phyloP scores from a whole-genome alignment of 2,797 vertebrate species.

The Manis pentadactyla region DNA sequence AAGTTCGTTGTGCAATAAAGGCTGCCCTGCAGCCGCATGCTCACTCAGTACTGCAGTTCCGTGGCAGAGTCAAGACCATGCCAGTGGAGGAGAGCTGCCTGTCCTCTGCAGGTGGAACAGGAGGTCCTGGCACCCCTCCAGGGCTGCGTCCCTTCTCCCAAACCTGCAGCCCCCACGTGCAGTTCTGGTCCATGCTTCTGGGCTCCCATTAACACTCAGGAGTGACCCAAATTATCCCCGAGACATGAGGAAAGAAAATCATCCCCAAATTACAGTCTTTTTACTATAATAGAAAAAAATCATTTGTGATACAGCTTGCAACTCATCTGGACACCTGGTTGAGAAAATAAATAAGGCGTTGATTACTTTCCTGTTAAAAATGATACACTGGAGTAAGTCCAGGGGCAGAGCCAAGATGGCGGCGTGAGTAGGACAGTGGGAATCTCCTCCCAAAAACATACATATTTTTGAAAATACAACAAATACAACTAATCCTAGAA shows the following conservation, averaged over 20 bases:
- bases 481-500: too few relatives aligned
- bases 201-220: neutral
- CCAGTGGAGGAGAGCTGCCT: too few relatives aligned
- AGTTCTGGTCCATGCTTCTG: neutral
- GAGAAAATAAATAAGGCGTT: neutral
- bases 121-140: too few relatives aligned
- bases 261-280: neutral
- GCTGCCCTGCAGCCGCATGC: too few relatives aligned
- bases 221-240: neutral
- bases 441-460: too few relatives aligned
- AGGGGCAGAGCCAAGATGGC: too few relatives aligned
- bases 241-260: neutral
- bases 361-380: neutral
- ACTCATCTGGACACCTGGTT: neutral
- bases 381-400: too few relatives aligned
- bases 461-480: too few relatives aligned
- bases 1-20: neutral
- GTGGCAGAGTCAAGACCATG: neutral
- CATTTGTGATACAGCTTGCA: neutral
- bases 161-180: neutral
- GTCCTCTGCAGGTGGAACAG: too few relatives aligned
- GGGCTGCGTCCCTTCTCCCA: neutral
- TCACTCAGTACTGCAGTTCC: neutral
- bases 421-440: too few relatives aligned
- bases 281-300: neutral